Evolutionary conservation across 2,113 vertebrate species (phyloP), one percentile per base, ranked within the genome.

Genomic region (Orthonyx spaldingii): DNA sequence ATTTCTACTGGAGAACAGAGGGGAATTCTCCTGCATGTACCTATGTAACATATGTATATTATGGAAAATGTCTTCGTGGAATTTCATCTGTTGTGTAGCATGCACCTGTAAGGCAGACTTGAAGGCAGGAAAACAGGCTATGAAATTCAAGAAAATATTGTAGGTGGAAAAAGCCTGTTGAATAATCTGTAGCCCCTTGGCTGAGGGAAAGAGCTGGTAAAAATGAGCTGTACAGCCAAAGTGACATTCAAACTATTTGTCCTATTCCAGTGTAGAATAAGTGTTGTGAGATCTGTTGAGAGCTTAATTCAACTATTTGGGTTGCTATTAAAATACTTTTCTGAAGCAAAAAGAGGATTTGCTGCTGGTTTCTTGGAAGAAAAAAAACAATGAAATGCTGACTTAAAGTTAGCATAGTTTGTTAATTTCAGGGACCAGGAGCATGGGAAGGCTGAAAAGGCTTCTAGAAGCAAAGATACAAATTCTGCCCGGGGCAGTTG

Each of bases 401-500:
- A 53, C 32, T 33, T 63, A 39, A 37, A 88, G 52, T 33, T 74
- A 47, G 52, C 22, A 0, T 7, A 28, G 37, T 80, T 87, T 39
- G 41, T 65, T 33, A 30, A 0, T 82, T 80, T 52, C 46, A 46
- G 71, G 13, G 57, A 41, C 33, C 17, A 19, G 70, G 18, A 70
- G 39, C 22, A 27, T 13, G 18, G 33, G 55, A 23, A 75, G 30
- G 16, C 65, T 75, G 28, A 42, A 79, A 50, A 44, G 55, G 10
- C 42, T 55, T 74, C n/a, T 83, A 32, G 64, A 42, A 60, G 44
- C 56, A 78, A 70, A 82, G 39, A 35, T 35, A 17, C 9, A 32
- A 21, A 19, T 9, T 32, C 2, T 1, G 49, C 35, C 2, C 1
- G 8, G 11, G 30, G 16, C 21, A 22, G 28, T 21, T n/a, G 22